These are phyloP conservation scores for Danio rerio DNA, from an alignment of 2,113 vertebrate genomes.

Conservation along the genomic window DNA sequence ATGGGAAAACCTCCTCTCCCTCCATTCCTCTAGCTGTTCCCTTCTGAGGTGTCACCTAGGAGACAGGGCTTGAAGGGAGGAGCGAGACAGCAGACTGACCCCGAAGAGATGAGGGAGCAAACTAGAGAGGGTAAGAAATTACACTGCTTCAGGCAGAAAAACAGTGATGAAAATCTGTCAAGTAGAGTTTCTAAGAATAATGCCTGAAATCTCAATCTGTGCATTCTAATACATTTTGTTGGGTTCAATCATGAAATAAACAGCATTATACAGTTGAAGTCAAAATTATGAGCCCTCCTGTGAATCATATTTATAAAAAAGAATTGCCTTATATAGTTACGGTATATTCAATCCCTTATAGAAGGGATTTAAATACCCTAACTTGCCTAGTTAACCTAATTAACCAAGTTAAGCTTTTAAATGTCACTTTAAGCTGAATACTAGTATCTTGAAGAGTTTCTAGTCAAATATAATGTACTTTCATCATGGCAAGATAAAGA, in stretches of 20 bases:
- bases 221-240: neutral
- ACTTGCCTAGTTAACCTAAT: too few species aligned
- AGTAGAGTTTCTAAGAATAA: neutral
- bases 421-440: too few species aligned
- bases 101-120: constrained; percentile 54
- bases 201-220: neutral
- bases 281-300: too few species aligned
- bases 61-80: neutral
- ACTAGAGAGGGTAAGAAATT: constrained; percentile 57
- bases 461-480: too few species aligned
- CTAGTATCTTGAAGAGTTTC: too few species aligned
- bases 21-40: constrained; percentile 66
- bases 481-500: too few species aligned
- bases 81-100: constrained; percentile 52
- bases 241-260: neutral
- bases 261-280: too few species aligned
- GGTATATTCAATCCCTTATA: too few species aligned
- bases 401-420: too few species aligned
- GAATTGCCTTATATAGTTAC: too few species aligned
- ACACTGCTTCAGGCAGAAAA: neutral
- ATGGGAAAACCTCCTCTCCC: constrained; percentile 20
- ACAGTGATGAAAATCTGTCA: neutral
- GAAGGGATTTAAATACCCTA: too few species aligned
- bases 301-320: too few species aligned
- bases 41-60: constrained; percentile 52